Conservation (phyloP, 1,140 invertebrate genomes). For the Eriosoma lanigerum region DNA sequence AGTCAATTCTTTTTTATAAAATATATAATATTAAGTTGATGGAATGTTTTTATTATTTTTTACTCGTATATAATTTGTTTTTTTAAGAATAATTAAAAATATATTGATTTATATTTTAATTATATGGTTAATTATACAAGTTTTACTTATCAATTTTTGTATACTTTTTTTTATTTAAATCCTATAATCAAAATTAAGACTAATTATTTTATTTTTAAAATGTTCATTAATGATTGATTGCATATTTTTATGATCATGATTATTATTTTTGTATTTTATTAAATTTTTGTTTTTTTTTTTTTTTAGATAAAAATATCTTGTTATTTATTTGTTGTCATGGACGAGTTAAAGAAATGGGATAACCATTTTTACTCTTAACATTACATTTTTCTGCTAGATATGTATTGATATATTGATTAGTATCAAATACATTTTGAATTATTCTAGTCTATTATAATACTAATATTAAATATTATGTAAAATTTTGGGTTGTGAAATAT, state of each 20-base stretch:
- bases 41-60: neutral
- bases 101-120: too few relatives aligned
- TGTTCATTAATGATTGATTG: neutral
- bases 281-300: neutral
- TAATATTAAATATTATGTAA: neutral
- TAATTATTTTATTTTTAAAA: neutral
- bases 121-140: too few relatives aligned
- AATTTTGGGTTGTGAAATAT: neutral
- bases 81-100: too few relatives aligned
- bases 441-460: slow-evolving; percentile 22
- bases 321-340: neutral
- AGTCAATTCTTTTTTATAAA: too few relatives aligned
- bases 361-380: neutral
- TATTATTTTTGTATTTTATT: neutral
- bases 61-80: too few relatives aligned
- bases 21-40: neutral
- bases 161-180: neutral
- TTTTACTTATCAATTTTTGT: too few relatives aligned
- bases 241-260: neutral
- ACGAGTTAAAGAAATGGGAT: neutral
- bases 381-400: neutral
- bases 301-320: neutral
- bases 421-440: neutral
- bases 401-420: neutral
- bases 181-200: neutral